Base-by-base conservation (phyloP, 2,888 invertebrate genomes). In the Polymixis flavicincta region DNA sequence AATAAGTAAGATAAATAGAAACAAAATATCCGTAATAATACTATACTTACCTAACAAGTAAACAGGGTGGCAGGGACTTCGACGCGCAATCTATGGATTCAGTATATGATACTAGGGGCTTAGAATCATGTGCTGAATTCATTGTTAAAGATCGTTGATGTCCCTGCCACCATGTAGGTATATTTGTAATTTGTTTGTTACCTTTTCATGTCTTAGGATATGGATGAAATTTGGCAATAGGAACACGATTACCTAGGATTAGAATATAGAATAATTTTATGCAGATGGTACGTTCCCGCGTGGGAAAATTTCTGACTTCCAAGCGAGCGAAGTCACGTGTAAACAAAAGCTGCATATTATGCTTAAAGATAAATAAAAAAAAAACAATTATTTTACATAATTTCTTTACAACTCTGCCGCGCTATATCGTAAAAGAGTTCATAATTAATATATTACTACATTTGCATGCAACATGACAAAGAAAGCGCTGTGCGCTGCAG, bases 401-500 rank as follows among this genome's bases (percentile, higher is more conserved):
- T 76, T 61, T 54, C 52, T 67, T 70, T 4, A 19, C 42, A 45
- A 55, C 32, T 65, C 45, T 28, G 2, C 59, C 64, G 64, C 68
- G 28, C 6, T 25, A 60, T 59, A 45, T 71, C 37, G 52, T 61
- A 32, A 59, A 70, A 74, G n/a, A 71, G 11, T 57, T 73, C 79
- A 37, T 81, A 84, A 71, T 79, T 42, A 84, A 22, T 83, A 63
- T 70, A 66, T 79, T 84, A 73, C 37, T 74, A 63, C 76, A 91
- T 93, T 93, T 92, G 92, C 93, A 94, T 94, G 92, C 82, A 76
- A 88, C 92, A 92, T 91, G 92, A 88, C 89, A 91, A 92, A 90
- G 94, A 94, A 94, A 94, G 92, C 90, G 86, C 82, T 87, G 81
- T 76, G 64, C 45, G 76, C 74, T 82, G 65, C 19, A 52, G 80